Percentiles rank a stretch among this genome's conserved stretches.
These are phyloP conservation scores for Tiliqua scincoides DNA, from an alignment of 2,113 vertebrate genomes.

Conservation along the genomic window DNA sequence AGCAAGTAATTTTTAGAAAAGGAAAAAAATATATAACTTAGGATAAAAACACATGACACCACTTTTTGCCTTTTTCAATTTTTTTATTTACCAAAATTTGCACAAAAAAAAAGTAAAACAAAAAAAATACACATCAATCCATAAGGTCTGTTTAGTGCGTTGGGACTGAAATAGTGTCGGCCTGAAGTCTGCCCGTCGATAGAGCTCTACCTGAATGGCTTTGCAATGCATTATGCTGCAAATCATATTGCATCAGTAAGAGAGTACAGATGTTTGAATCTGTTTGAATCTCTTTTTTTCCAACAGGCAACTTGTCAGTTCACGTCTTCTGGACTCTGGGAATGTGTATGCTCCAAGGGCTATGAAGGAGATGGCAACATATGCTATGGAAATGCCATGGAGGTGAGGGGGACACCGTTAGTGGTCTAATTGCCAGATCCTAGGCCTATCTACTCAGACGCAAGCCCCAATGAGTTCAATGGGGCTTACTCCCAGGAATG, in stretches of 20 bases:
- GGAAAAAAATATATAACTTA: too few species aligned
- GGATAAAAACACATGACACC: too few species aligned
- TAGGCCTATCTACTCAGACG: not conserved
- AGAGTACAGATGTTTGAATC: not conserved
- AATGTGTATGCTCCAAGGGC: slow-evolving; percentile 84
- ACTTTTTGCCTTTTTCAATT: too few species aligned
- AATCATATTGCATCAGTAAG: not conserved
- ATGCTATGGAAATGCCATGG: slow-evolving; percentile 85
- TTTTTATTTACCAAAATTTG: too few species aligned
- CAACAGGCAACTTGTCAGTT: slow-evolving; percentile 79
- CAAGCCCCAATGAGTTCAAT: too few species aligned
- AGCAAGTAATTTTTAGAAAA: too few species aligned
- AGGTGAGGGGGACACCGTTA: slow-evolving; percentile 73
- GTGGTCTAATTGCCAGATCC: not conserved
- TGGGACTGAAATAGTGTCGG: not conserved
- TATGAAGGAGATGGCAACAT: slow-evolving; percentile 82
- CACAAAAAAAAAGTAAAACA: too few species aligned
- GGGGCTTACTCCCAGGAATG: too few species aligned
- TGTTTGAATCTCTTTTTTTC: slow-evolving; percentile 26
- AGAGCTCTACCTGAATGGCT: not conserved
- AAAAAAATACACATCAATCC: too few species aligned
- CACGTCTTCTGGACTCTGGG: slow-evolving; percentile 73
- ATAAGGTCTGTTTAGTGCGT: not conserved
- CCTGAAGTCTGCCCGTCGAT: not conserved
- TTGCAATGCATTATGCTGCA: not conserved